Evolutionary conservation across 1,140 invertebrate genomes (phyloP).

Genomic region (Trachelipus rathkii): DNA sequence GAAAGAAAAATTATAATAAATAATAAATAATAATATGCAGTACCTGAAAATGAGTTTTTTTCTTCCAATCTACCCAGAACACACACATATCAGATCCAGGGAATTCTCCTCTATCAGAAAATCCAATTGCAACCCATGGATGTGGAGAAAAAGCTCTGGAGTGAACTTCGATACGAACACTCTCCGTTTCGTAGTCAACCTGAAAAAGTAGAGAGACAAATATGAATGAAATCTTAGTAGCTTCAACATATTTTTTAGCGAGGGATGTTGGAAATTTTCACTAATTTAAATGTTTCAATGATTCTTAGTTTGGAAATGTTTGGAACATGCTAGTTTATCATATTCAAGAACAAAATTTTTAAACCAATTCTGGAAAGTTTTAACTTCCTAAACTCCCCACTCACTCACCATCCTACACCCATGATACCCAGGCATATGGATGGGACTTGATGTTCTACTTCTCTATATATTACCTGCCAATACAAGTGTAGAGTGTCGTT

Average conservation of each 20-base stretch:
- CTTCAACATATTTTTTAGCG: too few species aligned
- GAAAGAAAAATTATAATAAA: too few species aligned
- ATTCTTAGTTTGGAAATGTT: too few species aligned
- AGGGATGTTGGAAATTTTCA: too few species aligned
- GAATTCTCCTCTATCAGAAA: constrained; percentile 78
- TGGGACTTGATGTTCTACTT: too few species aligned
- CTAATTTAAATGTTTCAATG: too few species aligned
- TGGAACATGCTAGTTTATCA: not conserved
- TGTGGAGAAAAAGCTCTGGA: constrained; percentile 26
- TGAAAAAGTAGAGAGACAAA: constrained; percentile 26
- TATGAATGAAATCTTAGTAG: too few species aligned
- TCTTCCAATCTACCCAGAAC: constrained; percentile 67
- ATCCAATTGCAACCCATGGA: constrained; percentile 79
- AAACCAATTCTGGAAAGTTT: too few species aligned
- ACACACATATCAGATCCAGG: constrained; percentile 78
- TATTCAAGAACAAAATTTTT: not conserved
- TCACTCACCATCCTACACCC: too few species aligned
- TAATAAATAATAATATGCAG: not conserved
- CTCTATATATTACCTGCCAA: constrained; percentile 7
- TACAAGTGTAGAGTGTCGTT: constrained; percentile 27
- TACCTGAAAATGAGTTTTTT: constrained; percentile 64
- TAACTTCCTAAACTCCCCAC: too few species aligned
- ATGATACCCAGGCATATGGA: too few species aligned
- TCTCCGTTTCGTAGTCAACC: constrained; percentile 41
- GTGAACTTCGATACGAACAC: constrained; percentile 39